phyloP scores from a whole-genome alignment of 2,888 invertebrate genomes.

The Chironomus tentans region DNA sequence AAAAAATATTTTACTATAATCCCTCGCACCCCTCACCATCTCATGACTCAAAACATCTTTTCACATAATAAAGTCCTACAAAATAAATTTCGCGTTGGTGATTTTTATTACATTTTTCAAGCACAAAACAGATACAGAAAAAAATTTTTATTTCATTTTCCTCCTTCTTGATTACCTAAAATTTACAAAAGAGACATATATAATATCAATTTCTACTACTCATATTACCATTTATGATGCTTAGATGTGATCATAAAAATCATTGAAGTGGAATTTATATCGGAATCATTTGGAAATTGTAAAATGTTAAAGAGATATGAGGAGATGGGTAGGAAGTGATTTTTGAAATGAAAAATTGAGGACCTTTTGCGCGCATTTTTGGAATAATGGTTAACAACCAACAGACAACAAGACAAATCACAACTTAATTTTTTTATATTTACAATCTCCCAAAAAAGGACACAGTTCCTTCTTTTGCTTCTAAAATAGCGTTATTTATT shows the following conservation, averaged over 20 bases:
- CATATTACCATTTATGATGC: constrained; percentile 16
- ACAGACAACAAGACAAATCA: too few species aligned
- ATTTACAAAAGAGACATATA: constrained; percentile 2
- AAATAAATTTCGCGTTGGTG: constrained; percentile 13
- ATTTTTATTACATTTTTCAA: neutral
- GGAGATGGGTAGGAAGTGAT: neutral
- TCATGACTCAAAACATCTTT: neutral
- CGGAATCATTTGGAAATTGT: constrained; percentile 15
- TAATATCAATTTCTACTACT: constrained; percentile 14
- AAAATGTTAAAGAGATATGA: neutral
- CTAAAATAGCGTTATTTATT: neutral
- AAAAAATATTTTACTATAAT: too few species aligned
- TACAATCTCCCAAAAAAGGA: too few species aligned
- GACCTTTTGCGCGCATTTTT: too few species aligned
- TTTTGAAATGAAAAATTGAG: too few species aligned
- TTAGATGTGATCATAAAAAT: constrained; percentile 23
- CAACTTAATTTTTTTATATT: too few species aligned
- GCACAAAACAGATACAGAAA: neutral
- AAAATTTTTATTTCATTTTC: neutral
- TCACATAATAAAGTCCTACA: neutral
- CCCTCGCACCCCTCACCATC: neutral
- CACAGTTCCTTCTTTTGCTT: neutral
- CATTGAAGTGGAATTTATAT: constrained; percentile 23
- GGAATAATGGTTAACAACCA: too few species aligned
- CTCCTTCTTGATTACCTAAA: constrained; percentile 1